Conservation (phyloP, 2,113 vertebrate species). For the Alligator mississippiensis region DNA sequence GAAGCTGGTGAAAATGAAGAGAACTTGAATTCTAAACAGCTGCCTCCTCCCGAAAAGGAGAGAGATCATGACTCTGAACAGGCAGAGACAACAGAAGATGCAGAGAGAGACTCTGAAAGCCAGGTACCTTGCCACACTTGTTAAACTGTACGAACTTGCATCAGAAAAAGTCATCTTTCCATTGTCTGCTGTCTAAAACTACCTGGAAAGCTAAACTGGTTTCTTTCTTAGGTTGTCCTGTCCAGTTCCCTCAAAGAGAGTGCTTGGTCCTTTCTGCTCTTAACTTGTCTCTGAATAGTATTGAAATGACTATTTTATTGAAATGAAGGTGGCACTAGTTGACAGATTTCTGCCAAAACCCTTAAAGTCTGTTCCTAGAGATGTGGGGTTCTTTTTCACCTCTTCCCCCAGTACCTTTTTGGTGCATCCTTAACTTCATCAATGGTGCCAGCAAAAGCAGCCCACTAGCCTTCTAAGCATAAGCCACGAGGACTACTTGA, state of each 20-base stretch:
- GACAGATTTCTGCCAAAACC: background rate
- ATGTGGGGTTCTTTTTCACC: background rate
- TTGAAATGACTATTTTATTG: background rate
- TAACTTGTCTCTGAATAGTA: background rate
- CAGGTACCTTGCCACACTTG: conserved; percentile 75
- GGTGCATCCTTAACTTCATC: too few species aligned
- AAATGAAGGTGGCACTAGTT: background rate
- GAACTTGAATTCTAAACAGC: conserved; percentile 75
- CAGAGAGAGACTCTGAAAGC: conserved; percentile 79
- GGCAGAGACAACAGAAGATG: conserved; percentile 74
- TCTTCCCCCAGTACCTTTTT: background rate
- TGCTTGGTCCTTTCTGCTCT: background rate
- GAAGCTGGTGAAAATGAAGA: conserved; percentile 80
- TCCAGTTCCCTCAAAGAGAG: background rate
- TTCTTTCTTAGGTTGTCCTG: background rate
- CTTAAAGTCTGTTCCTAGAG: too few species aligned
- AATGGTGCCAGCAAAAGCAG: background rate
- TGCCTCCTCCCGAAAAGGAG: conserved; percentile 72
- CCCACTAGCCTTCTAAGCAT: background rate
- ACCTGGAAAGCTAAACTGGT: conserved; percentile 5
- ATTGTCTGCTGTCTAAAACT: background rate
- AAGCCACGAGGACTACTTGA: background rate
- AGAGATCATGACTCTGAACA: conserved; percentile 63
- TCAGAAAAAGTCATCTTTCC: rapidly evolving
- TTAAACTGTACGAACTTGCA: conserved; percentile 10